Base-by-base conservation (phyloP, 2,888 invertebrate genomes). In the Lydus trimaculatus region DNA sequence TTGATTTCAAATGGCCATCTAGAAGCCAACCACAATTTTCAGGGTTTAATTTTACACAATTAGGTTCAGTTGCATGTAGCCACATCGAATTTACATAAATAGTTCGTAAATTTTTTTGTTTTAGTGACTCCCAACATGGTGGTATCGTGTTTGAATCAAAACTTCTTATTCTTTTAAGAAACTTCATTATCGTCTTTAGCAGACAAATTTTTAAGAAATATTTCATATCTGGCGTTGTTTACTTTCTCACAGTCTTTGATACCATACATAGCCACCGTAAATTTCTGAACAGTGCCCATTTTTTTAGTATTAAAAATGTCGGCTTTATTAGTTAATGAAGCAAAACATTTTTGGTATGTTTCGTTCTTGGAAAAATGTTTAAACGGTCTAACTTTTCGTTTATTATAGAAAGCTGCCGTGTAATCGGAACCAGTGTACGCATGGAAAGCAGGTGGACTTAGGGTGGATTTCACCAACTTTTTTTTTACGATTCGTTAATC, bases 361-460 rank as follows among this genome's bases (percentile, higher is more conserved):
- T 73, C 72, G 72, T 79, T 78, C 68, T 78, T 78, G 58, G 48
- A 72, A 75, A 81, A 73, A 67, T 74, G n/a, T 69, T 79, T 67
- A 69, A 75, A 80, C 39, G 77, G 79, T 69, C 68, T 74, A 56
- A 76, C 70, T 78, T 81, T 81, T 65, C 81, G 78, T 77, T 75
- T 78, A 28, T 78, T 73, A 62, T 76, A 78, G 75, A 80, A 80
- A 20, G 76, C 75, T 28, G 78, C 73, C 11, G 74, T 81, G 66
- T 74, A 80, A 72, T 80, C 79, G 64, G 77, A 77, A n/a, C 79
- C 79, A 58, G 79, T 80, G 59, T 75, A 79, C 39, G 80, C 79
- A 67, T 81, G 78, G 56, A 78, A 78, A 36, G 75, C 77, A 15
- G 77, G 76, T 28, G 80, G 71, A 71, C 72, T 65, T 66, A 31